Evolutionary conservation across 2,797 vertebrate genomes (phyloP), one percentile per base, ranked within the genome.

Genomic region (Hippocampus kuda): DNA sequence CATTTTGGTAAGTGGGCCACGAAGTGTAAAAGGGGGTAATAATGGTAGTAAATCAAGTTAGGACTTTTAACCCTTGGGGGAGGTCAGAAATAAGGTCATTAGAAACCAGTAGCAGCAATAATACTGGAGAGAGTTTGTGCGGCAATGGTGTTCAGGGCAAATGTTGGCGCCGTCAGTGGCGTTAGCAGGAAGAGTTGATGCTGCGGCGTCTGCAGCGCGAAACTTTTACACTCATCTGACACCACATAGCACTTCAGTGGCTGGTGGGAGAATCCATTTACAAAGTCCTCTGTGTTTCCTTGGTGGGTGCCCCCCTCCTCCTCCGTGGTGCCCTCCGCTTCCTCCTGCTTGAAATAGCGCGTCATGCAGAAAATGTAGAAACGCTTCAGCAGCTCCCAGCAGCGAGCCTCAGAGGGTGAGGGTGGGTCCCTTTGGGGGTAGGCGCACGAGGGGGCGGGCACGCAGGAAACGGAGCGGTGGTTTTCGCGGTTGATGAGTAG

Each of bases 191-290:
- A 93, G 30, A 96, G 89, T 80, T 93, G 91, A 78, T 93, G 90
- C 75, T 88, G 92, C 9, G 84, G 84, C 0, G 89, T 87, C 77
- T 95, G 93, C 65, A 94, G 78, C 44, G 84, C 87, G 34, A 89
- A 93, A 85, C 91, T 82, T 84, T 95, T 85, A 68, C 88, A 90
- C 65, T 93, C 79, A 6, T 93, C 85, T 34, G 88, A 89, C 42
- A 93, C 92, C 1, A 94, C 77, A 81, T 95, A 97, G 83, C 93
- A 95, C 80, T 94, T 93, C 30, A 88, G 79, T 0, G 94, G 92
- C 41, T 86, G 81, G 49, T 94, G 93, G 7, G 86, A 71, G 68
- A 88, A 90, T 34, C 89, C 89, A 18, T 67, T 70, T 0, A 73
- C 72, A 54, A 92, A 93, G 56, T 93, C 91, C 68, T 93, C 91